Percentiles rank a stretch among this genome's conserved stretches.
These are phyloP conservation scores for Himalopsyche kuldschensis DNA, from an alignment of 2,888 invertebrate genomes.

Conservation along the genomic window DNA sequence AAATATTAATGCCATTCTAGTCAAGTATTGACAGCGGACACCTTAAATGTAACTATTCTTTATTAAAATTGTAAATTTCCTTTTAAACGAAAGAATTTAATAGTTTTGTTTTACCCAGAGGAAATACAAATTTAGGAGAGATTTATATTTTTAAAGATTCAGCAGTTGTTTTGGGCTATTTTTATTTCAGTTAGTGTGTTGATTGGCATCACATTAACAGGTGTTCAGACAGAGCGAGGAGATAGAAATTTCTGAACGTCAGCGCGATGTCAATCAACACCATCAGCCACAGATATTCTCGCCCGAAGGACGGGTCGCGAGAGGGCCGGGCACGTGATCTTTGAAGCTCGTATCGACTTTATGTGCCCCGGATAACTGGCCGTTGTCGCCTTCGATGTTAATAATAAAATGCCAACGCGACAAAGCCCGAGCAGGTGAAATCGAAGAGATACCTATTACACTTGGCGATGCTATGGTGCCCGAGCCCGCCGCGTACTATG, in stretches of 20 bases:
- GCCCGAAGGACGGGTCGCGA: constrained; percentile 21
- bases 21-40: too few species aligned
- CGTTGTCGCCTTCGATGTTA: not conserved
- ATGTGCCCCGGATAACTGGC: constrained; percentile 20
- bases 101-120: too few species aligned
- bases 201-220: constrained; percentile 17
- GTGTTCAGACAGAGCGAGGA: constrained; percentile 5
- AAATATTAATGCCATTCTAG: too few species aligned
- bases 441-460: not conserved
- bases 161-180: too few species aligned
- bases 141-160: too few species aligned
- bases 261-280: constrained; percentile 33
- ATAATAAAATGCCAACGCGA: constrained; percentile 6
- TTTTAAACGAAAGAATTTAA: too few species aligned
- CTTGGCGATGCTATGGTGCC: not conserved
- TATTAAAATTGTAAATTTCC: too few species aligned
- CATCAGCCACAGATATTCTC: constrained; percentile 12
- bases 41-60: too few species aligned
- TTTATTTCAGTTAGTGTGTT: not conserved
- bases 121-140: too few species aligned
- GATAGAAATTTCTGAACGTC: constrained; percentile 25
- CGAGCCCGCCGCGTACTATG: not conserved
- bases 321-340: not conserved
- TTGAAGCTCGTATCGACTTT: not conserved
- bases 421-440: not conserved